Percentiles rank a stretch among this genome's conserved stretches.
Evolutionary conservation across 1,140 invertebrate genomes (phyloP).

Genomic region (Drosophila teissieri): DNA sequence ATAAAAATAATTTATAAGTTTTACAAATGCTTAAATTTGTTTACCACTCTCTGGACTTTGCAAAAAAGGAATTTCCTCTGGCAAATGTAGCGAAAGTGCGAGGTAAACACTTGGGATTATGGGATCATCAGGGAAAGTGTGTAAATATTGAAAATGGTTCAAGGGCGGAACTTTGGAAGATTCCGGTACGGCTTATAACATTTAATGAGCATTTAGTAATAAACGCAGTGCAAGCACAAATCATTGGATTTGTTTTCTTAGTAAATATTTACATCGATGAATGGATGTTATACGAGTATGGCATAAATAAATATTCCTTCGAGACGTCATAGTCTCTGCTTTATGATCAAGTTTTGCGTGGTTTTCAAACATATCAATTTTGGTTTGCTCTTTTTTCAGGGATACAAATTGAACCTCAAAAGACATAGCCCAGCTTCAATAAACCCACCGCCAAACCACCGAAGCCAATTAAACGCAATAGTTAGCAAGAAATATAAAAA

Average conservation of each 20-base stretch:
- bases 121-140: slow-evolving; percentile 24
- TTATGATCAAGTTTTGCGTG: background rate
- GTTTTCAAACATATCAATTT: background rate
- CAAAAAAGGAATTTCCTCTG: slow-evolving; percentile 22
- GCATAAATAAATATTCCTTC: slow-evolving; percentile 34
- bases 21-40: slow-evolving; percentile 66
- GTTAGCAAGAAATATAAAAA: slow-evolving; percentile 5
- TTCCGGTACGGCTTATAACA: slow-evolving; percentile 6
- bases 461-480: slow-evolving; percentile 8
- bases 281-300: slow-evolving; percentile 18
- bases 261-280: slow-evolving; percentile 59
- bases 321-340: slow-evolving; percentile 44
- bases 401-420: slow-evolving; percentile 66
- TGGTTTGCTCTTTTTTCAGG: slow-evolving; percentile 29
- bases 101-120: slow-evolving; percentile 24
- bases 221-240: slow-evolving; percentile 4
- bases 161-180: slow-evolving; percentile 14
- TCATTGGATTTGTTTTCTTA: slow-evolving; percentile 5
- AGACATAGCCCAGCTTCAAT: slow-evolving; percentile 42
- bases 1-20: slow-evolving; percentile 73
- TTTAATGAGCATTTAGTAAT: slow-evolving; percentile 17
- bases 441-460: slow-evolving; percentile 3
- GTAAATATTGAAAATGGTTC: slow-evolving; percentile 37
- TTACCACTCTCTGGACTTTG: slow-evolving; percentile 21
- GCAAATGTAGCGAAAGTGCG: slow-evolving; percentile 37